Percentiles rank a stretch among this genome's conserved stretches.
Evolutionary conservation across 1,140 invertebrate genomes (phyloP).

Genomic region (Saccostrea echinata): DNA sequence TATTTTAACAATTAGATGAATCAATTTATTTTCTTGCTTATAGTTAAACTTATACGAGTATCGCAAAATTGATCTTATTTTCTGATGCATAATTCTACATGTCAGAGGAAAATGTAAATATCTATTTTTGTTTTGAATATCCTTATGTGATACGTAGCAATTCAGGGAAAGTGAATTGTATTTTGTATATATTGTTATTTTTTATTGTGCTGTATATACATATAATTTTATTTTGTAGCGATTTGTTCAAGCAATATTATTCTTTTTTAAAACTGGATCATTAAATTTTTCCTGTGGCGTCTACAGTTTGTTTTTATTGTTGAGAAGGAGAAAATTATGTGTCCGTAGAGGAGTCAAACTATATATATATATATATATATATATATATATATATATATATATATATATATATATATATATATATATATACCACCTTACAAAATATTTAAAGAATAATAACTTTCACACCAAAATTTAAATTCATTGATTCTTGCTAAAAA

Average conservation of each 20-base stretch:
- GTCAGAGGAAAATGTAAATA: not conserved
- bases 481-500: too few species aligned
- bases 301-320: not conserved
- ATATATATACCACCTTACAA: too few species aligned
- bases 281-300: constrained; percentile 13
- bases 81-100: constrained; percentile 31
- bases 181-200: constrained; percentile 38
- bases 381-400: too few species aligned
- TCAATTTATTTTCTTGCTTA: not conserved
- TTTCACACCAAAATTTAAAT: too few species aligned
- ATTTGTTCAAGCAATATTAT: constrained; percentile 30
- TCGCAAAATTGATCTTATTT: not conserved
- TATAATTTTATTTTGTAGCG: constrained; percentile 35
- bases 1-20: not conserved
- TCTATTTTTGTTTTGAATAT: constrained; percentile 17
- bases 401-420: too few species aligned
- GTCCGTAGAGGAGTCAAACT: too few species aligned
- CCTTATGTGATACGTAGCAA: constrained; percentile 31
- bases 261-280: constrained; percentile 26
- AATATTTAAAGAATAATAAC: too few species aligned
- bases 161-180: constrained; percentile 34
- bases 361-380: too few species aligned
- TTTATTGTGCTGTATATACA: not conserved
- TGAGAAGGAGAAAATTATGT: not conserved
- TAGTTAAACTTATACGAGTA: not conserved